Percentiles rank a stretch among this genome's conserved stretches.
Evolutionary conservation across 2,888 invertebrate genomes (phyloP).

Genomic region (Drymonia ruficornis): DNA sequence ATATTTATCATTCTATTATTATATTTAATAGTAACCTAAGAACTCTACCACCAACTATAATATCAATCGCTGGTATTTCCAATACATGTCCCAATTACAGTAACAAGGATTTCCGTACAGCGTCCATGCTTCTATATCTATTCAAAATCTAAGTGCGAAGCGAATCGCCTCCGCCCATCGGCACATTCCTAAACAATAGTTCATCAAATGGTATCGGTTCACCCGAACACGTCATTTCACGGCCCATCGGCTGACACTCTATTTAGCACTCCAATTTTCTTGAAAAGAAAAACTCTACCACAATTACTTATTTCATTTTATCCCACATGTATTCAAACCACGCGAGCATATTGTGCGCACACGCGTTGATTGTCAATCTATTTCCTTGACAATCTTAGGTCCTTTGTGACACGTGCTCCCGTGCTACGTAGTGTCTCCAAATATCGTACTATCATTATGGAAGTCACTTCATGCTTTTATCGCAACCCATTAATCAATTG

Average conservation of each 20-base stretch:
- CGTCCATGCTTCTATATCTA: conserved; percentile 15
- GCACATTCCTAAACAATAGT: conserved; percentile 67
- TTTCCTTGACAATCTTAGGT: too few species aligned
- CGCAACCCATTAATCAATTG: conserved; percentile 2
- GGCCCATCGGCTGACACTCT: conserved; percentile 62
- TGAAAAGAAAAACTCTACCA: conserved; percentile 49
- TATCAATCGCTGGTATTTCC: too few species aligned
- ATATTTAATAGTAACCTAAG: too few species aligned
- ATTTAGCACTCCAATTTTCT: conserved; percentile 73
- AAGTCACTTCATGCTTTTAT: conserved; percentile 11
- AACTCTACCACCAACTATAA: too few species aligned
- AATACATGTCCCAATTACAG: not conserved
- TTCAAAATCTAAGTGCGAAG: conserved; percentile 46
- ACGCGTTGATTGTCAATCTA: too few species aligned
- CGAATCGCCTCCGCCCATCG: conserved; percentile 51
- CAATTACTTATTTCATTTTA: conserved; percentile 46
- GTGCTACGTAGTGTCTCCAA: not conserved
- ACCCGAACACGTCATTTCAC: conserved; percentile 56
- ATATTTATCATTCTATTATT: too few species aligned
- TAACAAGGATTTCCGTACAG: not conserved
- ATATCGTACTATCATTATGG: conserved; percentile 7
- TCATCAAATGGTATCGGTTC: conserved; percentile 59
- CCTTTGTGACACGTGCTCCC: too few species aligned
- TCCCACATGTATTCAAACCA: conserved; percentile 9
- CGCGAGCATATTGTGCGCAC: too few species aligned